Evolutionary conservation across 2,888 invertebrate genomes (phyloP), one percentile per base, ranked within the genome.

Genomic region (Mesodorylaimus sp.): DNA sequence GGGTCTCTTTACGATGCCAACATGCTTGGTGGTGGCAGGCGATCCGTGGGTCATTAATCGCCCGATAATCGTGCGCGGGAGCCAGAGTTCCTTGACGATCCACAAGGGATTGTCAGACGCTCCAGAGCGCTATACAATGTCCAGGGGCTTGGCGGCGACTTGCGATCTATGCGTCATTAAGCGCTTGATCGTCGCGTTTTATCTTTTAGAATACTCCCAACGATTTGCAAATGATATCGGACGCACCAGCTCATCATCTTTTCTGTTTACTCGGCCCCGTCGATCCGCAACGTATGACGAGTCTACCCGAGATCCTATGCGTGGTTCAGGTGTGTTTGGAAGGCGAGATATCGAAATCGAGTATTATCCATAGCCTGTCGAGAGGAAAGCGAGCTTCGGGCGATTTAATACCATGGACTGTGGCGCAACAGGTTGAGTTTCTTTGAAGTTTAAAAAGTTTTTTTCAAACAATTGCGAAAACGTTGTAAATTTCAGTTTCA

Each of bases 321-420:
- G 87, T 89, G 3, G 72, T 93, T 57, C 63, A 77, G 73, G 73
- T 79, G n/a, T 76, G 76, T 56, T 65, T 78, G 43, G 78, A 79
- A 68, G 79, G 79, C 19, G 72, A 74, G 57, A 72, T 78, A 26
- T 74, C 75, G 41, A 77, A 76, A 52, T 66, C 72, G 54, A 79
- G 81, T 1, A 79, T 91, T 1, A 73, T 75, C 2, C 81, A 83
- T 61, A 82, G 81, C 27, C 72, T 93, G 49, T 78, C 81, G 0
- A 76, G 84, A 55, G 93, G 93, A 0, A 81, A 82, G 60, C 78
- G 86, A 60, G 87, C 91, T 0, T 80, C 88, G 3, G 97, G 97
- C 0, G 97, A 99, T 71, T 74, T 99, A 13, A 89, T 99, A 58
- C 97, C 97, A 0, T 99, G 97, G 97, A 93, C 91, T 49, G 74